phyloP scores from a whole-genome alignment of 2,888 invertebrate species.

The Ormyrus nitidulus region DNA sequence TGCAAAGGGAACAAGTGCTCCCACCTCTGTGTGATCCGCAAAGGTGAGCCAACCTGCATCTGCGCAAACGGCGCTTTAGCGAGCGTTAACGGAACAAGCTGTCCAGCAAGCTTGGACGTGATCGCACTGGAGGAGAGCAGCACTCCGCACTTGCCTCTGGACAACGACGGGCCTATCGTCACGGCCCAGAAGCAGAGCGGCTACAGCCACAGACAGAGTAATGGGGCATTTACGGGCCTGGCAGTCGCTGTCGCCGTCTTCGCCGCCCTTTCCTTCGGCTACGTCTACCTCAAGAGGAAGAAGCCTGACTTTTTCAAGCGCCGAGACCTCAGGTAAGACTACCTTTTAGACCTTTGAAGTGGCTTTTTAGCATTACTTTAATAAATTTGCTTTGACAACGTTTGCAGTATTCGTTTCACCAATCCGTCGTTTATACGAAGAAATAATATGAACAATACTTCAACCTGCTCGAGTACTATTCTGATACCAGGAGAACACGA shows the following conservation, averaged over 20 bases:
- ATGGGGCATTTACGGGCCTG: conserved; percentile 57
- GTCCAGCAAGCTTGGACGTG: conserved; percentile 42
- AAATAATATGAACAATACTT: too few relatives aligned
- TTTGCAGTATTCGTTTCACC: too few relatives aligned
- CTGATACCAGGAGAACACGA: conserved; percentile 70
- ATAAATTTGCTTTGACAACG: not conserved
- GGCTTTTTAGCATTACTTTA: not conserved
- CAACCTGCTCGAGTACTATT: conserved; percentile 52
- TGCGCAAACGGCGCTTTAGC: conserved; percentile 77
- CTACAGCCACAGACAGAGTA: not conserved
- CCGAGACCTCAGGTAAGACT: conserved; percentile 58
- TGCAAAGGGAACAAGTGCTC: conserved; percentile 78
- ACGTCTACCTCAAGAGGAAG: conserved; percentile 64
- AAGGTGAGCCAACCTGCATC: conserved; percentile 77
- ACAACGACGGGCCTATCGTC: not conserved
- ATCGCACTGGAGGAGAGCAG: not conserved
- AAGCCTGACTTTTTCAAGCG: conserved; percentile 57
- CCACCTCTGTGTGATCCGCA: conserved; percentile 79
- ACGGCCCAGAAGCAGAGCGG: conserved; percentile 20
- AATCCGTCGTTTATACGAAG: conserved; percentile 33
- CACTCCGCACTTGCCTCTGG: not conserved
- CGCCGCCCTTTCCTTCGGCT: conserved; percentile 58
- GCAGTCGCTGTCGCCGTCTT: conserved; percentile 58
- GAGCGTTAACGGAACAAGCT: conserved; percentile 39
- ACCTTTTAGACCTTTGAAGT: not conserved